Evolutionary conservation across 2,113 vertebrate species (phyloP), one percentile per base, ranked within the genome.

Genomic region (Reinhardtius hippoglossoides): DNA sequence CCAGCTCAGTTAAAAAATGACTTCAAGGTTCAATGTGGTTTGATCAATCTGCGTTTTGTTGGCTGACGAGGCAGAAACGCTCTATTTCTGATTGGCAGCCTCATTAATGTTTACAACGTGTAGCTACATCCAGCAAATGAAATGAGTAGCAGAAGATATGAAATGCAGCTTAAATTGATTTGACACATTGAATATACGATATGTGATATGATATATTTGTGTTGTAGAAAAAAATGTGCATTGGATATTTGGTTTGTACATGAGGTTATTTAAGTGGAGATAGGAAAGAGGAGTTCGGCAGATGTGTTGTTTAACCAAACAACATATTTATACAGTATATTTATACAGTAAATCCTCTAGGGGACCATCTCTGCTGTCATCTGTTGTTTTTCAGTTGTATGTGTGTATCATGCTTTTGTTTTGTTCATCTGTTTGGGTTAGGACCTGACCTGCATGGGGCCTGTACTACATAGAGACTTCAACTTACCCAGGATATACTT

Each of bases 101-200:
- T 81, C 58, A 9, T 37, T 78, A 79, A 61, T 40, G 60, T 42
- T 57, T 56, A 66, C 48, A 42, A 50, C 18, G 31, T 71, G 48
- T 50, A 50, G 40, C 40, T 42, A 42, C 40, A 69, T 35, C 60
- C 60, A 57, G 46, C 23, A 52, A 50, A n/a, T 35, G 5, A 71
- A 37, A n/a, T 42, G 12, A 71, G 20, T 44, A 44, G 31, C 21
- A 59, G 44, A 27, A 23, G 54, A 61, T 60, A 18, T 59, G 46
- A 79, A 71, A 37, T 37, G 21, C 50, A 68, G 50, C 63, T 44
- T 40, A 37, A 37, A 56, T 55, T 18, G 14, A 35, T 67, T 23
- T 42, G 48, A 72, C 24, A 40, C 26, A 1, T 0, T 14, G 15
- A 18, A 42, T 42, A 12, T 42, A 42, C 12, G 40, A 13, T 42